A percentile compares a stretch with the other conserved stretches of the same genome.
Conservation (phyloP, 2,888 invertebrate genomes). For the Macaria liturata region DNA sequence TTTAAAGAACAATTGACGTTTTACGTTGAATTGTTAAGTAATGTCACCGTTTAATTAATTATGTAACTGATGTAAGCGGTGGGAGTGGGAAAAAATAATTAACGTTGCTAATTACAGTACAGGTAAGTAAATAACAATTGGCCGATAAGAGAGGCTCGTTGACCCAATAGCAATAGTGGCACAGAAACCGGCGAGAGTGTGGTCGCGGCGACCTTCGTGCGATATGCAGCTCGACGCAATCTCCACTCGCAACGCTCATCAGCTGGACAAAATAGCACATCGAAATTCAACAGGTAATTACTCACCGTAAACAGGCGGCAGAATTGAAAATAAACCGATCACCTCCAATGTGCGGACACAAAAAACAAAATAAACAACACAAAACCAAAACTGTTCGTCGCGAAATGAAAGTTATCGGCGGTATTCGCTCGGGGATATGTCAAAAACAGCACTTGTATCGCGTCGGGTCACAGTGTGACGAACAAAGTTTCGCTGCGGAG, state of each 20-base stretch:
- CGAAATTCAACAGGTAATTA: conserved; percentile 63
- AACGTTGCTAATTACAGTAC: conserved; percentile 34
- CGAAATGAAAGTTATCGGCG: conserved; percentile 56
- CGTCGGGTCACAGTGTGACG: conserved; percentile 55
- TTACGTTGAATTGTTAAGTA: conserved; percentile 3
- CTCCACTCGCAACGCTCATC: conserved; percentile 66
- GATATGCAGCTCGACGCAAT: conserved; percentile 67
- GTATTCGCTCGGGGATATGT: conserved; percentile 50
- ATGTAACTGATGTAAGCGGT: conserved; percentile 21
- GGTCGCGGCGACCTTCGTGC: conserved; percentile 65
- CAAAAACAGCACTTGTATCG: conserved; percentile 70
- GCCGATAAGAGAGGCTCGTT: conserved; percentile 44
- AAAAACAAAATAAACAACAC: conserved; percentile 71
- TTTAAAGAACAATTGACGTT: not conserved
- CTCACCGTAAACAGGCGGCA: conserved; percentile 75
- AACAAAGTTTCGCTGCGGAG: conserved; percentile 66
- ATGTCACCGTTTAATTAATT: conserved; percentile 17
- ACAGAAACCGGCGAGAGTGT: conserved; percentile 61
- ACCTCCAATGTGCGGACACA: conserved; percentile 76
- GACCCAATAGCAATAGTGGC: conserved; percentile 48
- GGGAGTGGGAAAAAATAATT: conserved; percentile 33
- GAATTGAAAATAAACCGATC: conserved; percentile 71
- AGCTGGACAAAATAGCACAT: conserved; percentile 64
- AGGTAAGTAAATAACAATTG: conserved; percentile 45
- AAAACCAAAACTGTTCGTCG: conserved; percentile 66